These are phyloP conservation scores for Clarias batrachus DNA, from an alignment of 2,113 vertebrate genomes.

Conservation along the genomic window DNA sequence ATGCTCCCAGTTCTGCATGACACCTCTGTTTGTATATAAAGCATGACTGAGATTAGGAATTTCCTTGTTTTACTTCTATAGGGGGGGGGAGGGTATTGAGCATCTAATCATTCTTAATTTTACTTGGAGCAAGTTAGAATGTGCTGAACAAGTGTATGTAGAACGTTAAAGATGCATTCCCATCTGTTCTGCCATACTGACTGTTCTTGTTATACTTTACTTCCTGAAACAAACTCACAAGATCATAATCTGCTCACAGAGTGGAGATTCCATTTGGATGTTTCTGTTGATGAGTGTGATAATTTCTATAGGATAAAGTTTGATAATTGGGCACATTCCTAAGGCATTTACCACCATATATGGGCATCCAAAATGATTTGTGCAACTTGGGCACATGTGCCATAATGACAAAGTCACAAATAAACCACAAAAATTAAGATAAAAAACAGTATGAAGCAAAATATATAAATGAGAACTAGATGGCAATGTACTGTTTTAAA, in stretches of 20 bases:
- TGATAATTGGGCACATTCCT: background rate
- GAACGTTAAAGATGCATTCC: background rate
- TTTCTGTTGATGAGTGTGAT: background rate
- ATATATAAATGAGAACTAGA: background rate
- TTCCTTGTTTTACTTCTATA: background rate
- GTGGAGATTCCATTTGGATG: background rate
- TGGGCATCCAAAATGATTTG: background rate
- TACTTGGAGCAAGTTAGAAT: background rate
- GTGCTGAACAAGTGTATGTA: background rate
- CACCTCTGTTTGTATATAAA: background rate
- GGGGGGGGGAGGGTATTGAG: background rate
- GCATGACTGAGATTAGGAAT: background rate
- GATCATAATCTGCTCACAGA: background rate
- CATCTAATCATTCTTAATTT: background rate
- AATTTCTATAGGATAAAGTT: background rate
- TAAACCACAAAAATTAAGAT: background rate
- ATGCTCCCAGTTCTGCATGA: background rate
- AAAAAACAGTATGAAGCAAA: background rate
- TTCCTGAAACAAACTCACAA: background rate
- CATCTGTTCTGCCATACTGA: background rate
- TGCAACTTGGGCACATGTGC: background rate
- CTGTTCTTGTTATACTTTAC: background rate
- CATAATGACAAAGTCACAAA: background rate
- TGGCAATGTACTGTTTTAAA: background rate
- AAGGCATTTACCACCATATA: too few species aligned